Evolutionary conservation across 2,797 vertebrate species (phyloP).

Genomic region (Rhynchonycteris naso): DNA sequence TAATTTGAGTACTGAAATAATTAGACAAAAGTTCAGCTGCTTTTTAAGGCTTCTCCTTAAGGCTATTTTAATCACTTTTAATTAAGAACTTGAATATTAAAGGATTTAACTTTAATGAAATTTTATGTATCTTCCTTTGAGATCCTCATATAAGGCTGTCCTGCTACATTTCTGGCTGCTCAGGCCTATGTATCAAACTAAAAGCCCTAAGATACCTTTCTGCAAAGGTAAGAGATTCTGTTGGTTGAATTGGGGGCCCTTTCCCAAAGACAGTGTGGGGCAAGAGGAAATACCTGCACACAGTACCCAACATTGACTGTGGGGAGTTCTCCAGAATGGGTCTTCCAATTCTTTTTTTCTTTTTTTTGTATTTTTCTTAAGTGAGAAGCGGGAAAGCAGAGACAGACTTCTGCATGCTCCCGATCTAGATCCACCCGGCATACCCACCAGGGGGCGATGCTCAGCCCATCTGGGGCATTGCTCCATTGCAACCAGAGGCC

Average conservation of each 20-base stretch:
- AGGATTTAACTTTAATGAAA: conserved; percentile 28
- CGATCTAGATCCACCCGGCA: too few species aligned
- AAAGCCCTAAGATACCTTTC: neutral
- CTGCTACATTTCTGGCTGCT: neutral
- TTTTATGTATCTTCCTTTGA: neutral
- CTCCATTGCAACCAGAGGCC: too few species aligned
- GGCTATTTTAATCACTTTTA: conserved; percentile 27
- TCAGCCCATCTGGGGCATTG: too few species aligned
- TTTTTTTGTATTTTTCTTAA: too few species aligned
- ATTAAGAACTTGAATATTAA: conserved; percentile 40
- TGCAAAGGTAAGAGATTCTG: neutral
- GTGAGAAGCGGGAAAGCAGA: too few species aligned
- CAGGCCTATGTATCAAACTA: neutral
- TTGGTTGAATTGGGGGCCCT: neutral
- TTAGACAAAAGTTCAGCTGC: conserved; percentile 36
- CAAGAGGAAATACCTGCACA: neutral
- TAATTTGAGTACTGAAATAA: conserved; percentile 24
- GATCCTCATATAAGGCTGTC: neutral
- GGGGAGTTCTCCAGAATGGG: neutral
- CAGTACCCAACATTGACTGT: neutral
- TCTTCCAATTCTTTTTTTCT: neutral
- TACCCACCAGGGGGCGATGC: too few species aligned
- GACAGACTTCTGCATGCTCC: too few species aligned
- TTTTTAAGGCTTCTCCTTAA: conserved; percentile 8
- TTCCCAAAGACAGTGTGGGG: neutral